Conservation (phyloP, 2,797 vertebrate species). For the Pantherophis alleghaniensis region DNA sequence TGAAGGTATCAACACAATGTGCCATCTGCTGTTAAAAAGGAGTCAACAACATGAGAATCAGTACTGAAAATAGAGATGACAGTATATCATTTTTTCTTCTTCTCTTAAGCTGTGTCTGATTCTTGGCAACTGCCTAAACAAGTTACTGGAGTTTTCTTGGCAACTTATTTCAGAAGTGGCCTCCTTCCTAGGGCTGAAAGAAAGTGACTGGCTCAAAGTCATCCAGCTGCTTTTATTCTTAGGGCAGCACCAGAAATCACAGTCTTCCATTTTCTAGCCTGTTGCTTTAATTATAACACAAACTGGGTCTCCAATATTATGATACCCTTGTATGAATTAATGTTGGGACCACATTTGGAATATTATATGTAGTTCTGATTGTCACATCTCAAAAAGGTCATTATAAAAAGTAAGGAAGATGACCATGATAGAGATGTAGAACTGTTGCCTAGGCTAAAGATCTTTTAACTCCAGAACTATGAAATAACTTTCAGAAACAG, state of each 20-base stretch:
- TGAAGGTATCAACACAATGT: not conserved
- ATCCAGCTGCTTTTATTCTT: not conserved
- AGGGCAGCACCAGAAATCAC: not conserved
- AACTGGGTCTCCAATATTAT: not conserved
- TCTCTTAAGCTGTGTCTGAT: not conserved
- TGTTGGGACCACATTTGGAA: not conserved
- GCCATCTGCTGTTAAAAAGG: not conserved
- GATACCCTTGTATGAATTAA: not conserved
- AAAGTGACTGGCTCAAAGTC: not conserved
- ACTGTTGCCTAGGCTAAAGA: not conserved
- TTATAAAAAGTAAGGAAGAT: not conserved
- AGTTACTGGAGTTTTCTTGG: not conserved
- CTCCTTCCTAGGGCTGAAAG: not conserved
- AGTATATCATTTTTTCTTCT: not conserved
- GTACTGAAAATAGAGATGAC: not conserved
- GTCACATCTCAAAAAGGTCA: not conserved
- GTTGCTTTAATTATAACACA: not conserved
- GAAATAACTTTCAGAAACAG: not conserved
- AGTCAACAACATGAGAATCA: not conserved
- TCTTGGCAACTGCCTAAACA: not conserved
- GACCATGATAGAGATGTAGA: not conserved
- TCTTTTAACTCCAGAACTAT: not conserved
- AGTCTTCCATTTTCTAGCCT: not conserved
- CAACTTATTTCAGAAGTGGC: not conserved
- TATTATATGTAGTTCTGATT: not conserved